Evolutionary conservation across 2,888 invertebrate genomes (phyloP).

Genomic region (Zaprionus obscuricornis): DNA sequence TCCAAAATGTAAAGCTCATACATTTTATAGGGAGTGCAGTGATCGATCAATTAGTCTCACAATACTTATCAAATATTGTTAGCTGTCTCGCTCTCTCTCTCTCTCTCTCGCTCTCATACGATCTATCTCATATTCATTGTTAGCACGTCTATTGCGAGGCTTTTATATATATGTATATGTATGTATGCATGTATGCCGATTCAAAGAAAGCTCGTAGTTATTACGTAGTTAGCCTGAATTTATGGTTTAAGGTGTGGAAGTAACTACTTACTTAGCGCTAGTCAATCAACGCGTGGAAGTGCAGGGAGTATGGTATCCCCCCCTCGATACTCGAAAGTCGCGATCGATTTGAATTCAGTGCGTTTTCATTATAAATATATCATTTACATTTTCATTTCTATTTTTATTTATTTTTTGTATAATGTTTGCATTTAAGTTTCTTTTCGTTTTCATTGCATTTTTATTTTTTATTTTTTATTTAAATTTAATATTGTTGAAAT

Average conservation of each 20-base stretch:
- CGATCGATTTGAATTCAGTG: conserved; percentile 79
- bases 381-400: neutral
- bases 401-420: conserved; percentile 6
- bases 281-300: conserved; percentile 47
- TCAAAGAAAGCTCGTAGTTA: conserved; percentile 25
- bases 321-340: conserved; percentile 43
- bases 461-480: conserved; percentile 10
- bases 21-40: conserved; percentile 39
- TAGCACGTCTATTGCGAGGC: conserved; percentile 29
- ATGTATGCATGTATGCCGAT: conserved; percentile 2
- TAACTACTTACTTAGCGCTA: conserved; percentile 33
- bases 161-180: conserved; percentile 1
- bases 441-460: neutral
- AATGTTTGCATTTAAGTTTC: neutral
- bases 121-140: too few relatives aligned
- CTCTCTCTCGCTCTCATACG: too few relatives aligned
- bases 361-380: conserved; percentile 39
- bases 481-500: too few relatives aligned
- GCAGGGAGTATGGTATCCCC: conserved; percentile 36
- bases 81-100: too few relatives aligned
- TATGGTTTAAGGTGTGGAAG: conserved; percentile 41
- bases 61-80: conserved; percentile 6
- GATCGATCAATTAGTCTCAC: conserved; percentile 61
- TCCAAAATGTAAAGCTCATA: conserved; percentile 16
- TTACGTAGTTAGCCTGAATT: conserved; percentile 32